A percentile compares a stretch with the other conserved stretches of the same genome.
Evolutionary conservation across 2,113 vertebrate species (phyloP).

Genomic region (Alethe diademata): DNA sequence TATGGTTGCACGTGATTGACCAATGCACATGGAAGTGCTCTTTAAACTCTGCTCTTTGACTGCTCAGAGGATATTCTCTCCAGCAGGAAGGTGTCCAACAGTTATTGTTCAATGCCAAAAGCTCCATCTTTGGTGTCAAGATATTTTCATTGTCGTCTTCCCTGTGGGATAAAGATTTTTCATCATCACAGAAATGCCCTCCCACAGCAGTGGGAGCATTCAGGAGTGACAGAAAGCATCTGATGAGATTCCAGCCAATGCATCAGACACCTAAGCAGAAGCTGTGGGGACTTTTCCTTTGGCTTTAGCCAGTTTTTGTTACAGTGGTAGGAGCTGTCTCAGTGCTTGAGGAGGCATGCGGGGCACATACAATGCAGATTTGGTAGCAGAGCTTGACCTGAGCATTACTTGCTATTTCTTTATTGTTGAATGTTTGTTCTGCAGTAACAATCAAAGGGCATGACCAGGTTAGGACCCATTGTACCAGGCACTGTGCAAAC

Average conservation of each 20-base stretch:
- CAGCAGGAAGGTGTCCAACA: neutral
- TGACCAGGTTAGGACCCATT: conserved; percentile 58
- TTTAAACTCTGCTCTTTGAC: neutral
- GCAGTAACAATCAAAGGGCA: conserved; percentile 42
- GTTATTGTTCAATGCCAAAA: neutral
- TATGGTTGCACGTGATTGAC: neutral
- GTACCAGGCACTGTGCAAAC: conserved; percentile 50
- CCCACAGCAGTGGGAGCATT: neutral
- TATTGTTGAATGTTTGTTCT: conserved; percentile 46
- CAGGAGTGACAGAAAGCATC: neutral
- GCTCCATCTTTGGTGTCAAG: neutral
- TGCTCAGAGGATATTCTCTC: neutral
- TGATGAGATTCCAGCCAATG: neutral
- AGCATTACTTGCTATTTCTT: neutral
- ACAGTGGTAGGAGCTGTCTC: neutral
- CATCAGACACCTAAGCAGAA: neutral
- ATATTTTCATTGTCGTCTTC: neutral
- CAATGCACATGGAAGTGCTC: neutral
- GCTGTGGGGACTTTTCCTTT: neutral
- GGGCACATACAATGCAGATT: neutral
- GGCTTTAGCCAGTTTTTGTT: neutral
- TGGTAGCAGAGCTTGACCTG: neutral
- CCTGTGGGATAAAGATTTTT: neutral
- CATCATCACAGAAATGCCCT: neutral
- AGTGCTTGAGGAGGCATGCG: neutral